Percentiles rank a stretch among this genome's conserved stretches.
phyloP scores from a whole-genome alignment of 2,888 invertebrate species.

The Rhorus exstirpatorius region DNA sequence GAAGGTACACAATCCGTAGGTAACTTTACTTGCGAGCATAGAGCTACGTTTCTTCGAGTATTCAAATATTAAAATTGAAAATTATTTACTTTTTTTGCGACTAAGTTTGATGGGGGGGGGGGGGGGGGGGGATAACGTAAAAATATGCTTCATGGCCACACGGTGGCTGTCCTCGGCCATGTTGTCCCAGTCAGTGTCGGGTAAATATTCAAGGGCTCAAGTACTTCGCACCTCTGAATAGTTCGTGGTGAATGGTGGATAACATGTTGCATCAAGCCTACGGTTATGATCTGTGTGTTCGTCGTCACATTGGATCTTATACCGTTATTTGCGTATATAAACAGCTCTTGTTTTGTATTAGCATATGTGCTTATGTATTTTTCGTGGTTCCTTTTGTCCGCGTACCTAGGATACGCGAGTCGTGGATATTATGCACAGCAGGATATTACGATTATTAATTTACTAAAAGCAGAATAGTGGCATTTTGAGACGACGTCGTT shows the following conservation, averaged over 20 bases:
- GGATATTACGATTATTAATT: not conserved
- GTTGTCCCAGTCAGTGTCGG: too few relatives aligned
- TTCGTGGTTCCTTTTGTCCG: not conserved
- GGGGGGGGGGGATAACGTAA: too few relatives aligned
- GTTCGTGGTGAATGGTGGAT: constrained; percentile 62
- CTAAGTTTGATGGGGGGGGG: too few relatives aligned
- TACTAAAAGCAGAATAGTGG: not conserved
- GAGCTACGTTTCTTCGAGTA: not conserved
- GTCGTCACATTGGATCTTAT: not conserved
- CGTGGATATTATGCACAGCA: not conserved
- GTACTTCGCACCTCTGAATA: constrained; percentile 78
- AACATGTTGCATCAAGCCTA: too few relatives aligned
- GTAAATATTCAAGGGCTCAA: constrained; percentile 67
- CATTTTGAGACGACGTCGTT: not conserved
- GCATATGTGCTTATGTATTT: too few relatives aligned
- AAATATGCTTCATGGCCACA: too few relatives aligned
- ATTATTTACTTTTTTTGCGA: not conserved
- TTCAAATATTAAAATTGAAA: not conserved
- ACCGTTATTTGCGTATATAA: not conserved
- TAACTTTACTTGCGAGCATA: not conserved
- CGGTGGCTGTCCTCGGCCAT: too few relatives aligned
- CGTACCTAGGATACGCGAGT: not conserved
- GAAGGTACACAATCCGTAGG: constrained; percentile 9
- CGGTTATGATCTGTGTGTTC: not conserved
- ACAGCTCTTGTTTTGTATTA: too few relatives aligned